Evolutionary conservation across 2,797 vertebrate species (phyloP), one percentile per base, ranked within the genome.

Genomic region (Syngnathus acus): DNA sequence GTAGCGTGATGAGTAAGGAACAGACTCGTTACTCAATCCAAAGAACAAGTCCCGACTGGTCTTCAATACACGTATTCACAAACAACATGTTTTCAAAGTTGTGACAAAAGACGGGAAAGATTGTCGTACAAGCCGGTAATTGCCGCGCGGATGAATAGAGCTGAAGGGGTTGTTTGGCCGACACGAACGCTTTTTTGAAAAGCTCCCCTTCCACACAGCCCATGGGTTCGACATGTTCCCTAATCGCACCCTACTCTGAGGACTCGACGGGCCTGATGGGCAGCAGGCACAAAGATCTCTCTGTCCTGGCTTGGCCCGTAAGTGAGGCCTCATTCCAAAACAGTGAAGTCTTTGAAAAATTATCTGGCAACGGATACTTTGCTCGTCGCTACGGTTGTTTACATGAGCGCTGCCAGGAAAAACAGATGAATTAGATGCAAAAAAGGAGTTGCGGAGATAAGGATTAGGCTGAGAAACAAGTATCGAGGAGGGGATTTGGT

Each of bases 311-410:
- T 78, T 68, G 76, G 82, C 74, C 75, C 72, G 77, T 79, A 75
- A 78, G 75, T 57, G 74, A 74, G 79, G 84, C 81, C 84, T 70
- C 78, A 74, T 82, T 87, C 81, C 81, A 85, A 80, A 80, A 89
- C 82, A 89, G 81, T 81, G 84, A 78, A 79, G 82, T 81, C 88
- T 89, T 91, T 91, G 88, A 90, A 88, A 32, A 89, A 81, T 62
- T 70, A 83, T 72, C 74, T 85, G 84, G 82, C 85, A 84, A 32
- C 65, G 10, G 70, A 72, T 70, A 76, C 71, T 75, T 79, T 67
- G 62, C 73, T 71, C 71, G 74, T 79, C 68, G 62, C 73, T 71
- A 71, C 68, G 68, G 74, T 74, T 72, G 75, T 71, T 70, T 80
- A 66, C 64, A 61, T 32, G 70, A 69, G 55, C 67, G 63, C 76